phyloP scores from a whole-genome alignment of 1,140 invertebrate species.

The Drosophila littoralis region DNA sequence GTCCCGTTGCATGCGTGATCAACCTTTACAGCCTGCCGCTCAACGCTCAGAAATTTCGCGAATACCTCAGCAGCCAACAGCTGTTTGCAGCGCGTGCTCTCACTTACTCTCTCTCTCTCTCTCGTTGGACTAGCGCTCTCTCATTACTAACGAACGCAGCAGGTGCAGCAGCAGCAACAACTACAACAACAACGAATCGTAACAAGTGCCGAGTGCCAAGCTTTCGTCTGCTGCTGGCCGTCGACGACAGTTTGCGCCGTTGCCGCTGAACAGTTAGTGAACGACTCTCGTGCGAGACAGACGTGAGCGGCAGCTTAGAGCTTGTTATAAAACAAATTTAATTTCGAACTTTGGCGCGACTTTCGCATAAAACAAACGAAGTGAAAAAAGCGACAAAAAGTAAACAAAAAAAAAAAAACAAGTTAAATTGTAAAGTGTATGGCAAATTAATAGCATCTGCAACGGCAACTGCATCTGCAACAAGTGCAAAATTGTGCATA shows the following conservation, averaged over 20 bases:
- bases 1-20: slow-evolving; percentile 31
- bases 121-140: slow-evolving; percentile 7
- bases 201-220: slow-evolving; percentile 52
- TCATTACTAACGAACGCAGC: slow-evolving; percentile 39
- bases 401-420: slow-evolving; percentile 51
- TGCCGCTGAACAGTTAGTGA: slow-evolving; percentile 62
- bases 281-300: slow-evolving; percentile 76
- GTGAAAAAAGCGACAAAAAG: slow-evolving; percentile 44
- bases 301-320: slow-evolving; percentile 57
- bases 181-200: slow-evolving; percentile 46
- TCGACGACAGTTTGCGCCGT: slow-evolving; percentile 19
- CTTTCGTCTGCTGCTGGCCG: slow-evolving; percentile 48
- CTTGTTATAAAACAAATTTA: slow-evolving; percentile 26
- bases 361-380: slow-evolving; percentile 45
- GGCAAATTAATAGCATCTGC: slow-evolving; percentile 63
- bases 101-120: slow-evolving; percentile 7
- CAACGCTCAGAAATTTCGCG: slow-evolving; percentile 35
- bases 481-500: slow-evolving; percentile 31
- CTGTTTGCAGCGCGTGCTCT: slow-evolving; percentile 27
- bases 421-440: slow-evolving; percentile 61
- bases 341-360: slow-evolving; percentile 62
- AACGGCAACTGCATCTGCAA: slow-evolving; percentile 42
- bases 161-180: slow-evolving; percentile 35
- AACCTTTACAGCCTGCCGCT: neutral
- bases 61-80: slow-evolving; percentile 37